Base-by-base conservation (phyloP, 53 echinoderm and acorn worm genomes). In the Paracentrotus lividus region DNA sequence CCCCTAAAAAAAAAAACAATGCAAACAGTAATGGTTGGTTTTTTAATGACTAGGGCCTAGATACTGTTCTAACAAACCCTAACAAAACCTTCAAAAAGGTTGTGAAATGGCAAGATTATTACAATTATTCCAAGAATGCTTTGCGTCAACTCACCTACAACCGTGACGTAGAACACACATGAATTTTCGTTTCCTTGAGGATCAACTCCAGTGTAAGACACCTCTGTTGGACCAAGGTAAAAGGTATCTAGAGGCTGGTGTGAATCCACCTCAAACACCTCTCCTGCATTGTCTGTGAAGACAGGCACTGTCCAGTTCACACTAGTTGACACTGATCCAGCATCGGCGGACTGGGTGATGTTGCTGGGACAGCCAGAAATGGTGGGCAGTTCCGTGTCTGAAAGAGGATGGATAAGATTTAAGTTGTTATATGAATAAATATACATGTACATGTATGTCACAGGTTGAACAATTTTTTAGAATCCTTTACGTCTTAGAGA, bases 81-180 rank as follows among this genome's bases (percentile, higher is more conserved):
- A n/a, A n/a, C n/a, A n/a, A n/a, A n/a, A n/a, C n/a, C n/a, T n/a
- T n/a, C n/a, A n/a, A n/a, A n/a, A n/a, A n/a, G n/a, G n/a, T n/a
- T n/a, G n/a, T n/a, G n/a, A n/a, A n/a, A n/a, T n/a, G n/a, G n/a
- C n/a, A n/a, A n/a, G n/a, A n/a, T n/a, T n/a, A n/a, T n/a, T n/a
- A n/a, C 54, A 13, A 54, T 3, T 53, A 53, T 53, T 53, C 3
- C 53, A 13, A 13, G 54, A 54, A 54, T 54, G 54, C 54, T 54
- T 13, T 54, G 18, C 54, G 2, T 3, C 36, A 32, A 86, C 93
- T 86, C 44, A 95, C 96, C 96, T 44, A 85, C 69, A 31, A 96
- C 94, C 29, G 92, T 95, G 29, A 96, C 94, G 43, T 88, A 87
- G 85, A 96, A 96, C 5, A 53, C 76, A 43, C 96, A 96, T 5